Evolutionary conservation across 2,888 invertebrate genomes (phyloP).

Genomic region (Pycnomerus fuliginosus): DNA sequence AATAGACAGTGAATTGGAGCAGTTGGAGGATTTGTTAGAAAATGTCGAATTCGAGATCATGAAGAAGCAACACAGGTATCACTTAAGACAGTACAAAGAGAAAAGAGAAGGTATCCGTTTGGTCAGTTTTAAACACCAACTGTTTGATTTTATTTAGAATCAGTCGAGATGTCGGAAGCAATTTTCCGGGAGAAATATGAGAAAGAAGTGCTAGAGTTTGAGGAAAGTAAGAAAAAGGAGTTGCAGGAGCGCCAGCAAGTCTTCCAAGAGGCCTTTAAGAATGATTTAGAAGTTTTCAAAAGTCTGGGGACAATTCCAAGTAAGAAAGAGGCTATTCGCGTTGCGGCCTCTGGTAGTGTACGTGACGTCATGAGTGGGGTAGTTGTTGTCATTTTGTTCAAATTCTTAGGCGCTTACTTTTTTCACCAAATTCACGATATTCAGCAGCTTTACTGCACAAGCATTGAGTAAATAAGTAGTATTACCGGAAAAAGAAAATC

Average conservation of each 20-base stretch:
- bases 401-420: no score
- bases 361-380: no score
- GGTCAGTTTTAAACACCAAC: neutral
- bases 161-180: slow-evolving; percentile 52
- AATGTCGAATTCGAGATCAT: slow-evolving; percentile 68
- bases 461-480: no score
- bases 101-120: slow-evolving; percentile 64
- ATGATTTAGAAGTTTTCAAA: slow-evolving; percentile 65
- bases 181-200: slow-evolving; percentile 61
- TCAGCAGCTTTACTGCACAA: no score
- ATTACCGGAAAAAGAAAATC: no score
- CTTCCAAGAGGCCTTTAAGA: slow-evolving; percentile 69
- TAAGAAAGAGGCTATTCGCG: no score
- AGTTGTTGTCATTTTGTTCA: no score
- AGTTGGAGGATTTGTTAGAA: slow-evolving; percentile 69
- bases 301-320: slow-evolving; percentile 63
- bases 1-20: slow-evolving; percentile 64
- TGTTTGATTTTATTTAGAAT: slow-evolving; percentile 27
- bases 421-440: no score
- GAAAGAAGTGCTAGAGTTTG: slow-evolving; percentile 58
- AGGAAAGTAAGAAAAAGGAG: slow-evolving; percentile 58
- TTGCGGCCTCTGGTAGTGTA: no score
- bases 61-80: slow-evolving; percentile 71
- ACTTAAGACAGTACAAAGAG: slow-evolving; percentile 61
- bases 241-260: slow-evolving; percentile 67